Percentiles rank a stretch among this genome's conserved stretches.
phyloP scores from a whole-genome alignment of 2,888 invertebrate species.

The Unio delphinus region DNA sequence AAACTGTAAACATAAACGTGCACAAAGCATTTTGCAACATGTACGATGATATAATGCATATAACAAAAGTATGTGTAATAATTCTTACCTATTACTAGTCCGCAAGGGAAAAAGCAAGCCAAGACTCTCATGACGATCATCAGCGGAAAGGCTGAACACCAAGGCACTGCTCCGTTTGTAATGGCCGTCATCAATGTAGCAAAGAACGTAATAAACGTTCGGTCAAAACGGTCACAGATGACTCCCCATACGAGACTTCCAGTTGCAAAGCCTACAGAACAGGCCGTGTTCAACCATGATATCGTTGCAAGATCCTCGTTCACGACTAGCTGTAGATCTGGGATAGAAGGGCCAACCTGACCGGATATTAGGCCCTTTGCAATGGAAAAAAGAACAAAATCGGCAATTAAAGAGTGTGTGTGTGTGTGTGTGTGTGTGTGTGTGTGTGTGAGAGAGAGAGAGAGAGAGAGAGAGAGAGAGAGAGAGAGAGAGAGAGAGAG shows the following conservation, averaged over 20 bases:
- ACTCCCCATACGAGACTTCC: conserved; percentile 19
- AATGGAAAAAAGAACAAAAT: neutral
- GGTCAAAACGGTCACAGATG: conserved; percentile 38
- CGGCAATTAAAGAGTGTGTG: too few species aligned
- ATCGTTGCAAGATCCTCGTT: conserved; percentile 19
- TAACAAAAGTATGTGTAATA: too few species aligned
- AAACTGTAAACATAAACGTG: too few species aligned
- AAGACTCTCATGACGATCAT: conserved; percentile 43
- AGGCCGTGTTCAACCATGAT: conserved; percentile 30
- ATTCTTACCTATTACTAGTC: neutral
- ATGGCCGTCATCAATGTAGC: conserved; percentile 63
- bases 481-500: too few species aligned
- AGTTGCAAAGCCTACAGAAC: conserved; percentile 21
- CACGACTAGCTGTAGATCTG: conserved; percentile 27
- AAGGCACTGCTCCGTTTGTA: conserved; percentile 65
- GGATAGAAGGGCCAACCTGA: conserved; percentile 28
- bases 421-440: too few species aligned
- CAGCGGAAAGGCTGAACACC: conserved; percentile 58
- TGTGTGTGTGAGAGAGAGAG: too few species aligned
- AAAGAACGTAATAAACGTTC: conserved; percentile 65
- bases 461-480: too few species aligned
- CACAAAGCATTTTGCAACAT: too few species aligned
- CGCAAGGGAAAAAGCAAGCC: neutral
- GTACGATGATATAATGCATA: too few species aligned
- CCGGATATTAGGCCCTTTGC: conserved; percentile 31